phyloP scores from a whole-genome alignment of 2,797 vertebrate genomes.

The Loriculus beryllinus region DNA sequence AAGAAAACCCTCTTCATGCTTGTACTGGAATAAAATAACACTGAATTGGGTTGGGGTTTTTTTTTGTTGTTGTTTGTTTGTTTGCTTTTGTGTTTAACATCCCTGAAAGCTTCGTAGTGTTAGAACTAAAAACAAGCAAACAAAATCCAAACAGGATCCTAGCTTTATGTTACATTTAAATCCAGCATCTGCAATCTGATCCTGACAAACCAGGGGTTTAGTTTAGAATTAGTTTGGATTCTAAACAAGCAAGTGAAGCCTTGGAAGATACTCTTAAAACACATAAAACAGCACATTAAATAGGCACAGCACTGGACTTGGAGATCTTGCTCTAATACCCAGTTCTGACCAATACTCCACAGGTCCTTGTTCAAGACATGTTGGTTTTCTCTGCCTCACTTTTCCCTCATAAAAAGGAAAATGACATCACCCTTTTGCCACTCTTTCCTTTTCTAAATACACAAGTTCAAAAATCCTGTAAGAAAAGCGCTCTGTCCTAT shows the following conservation, averaged over 20 bases:
- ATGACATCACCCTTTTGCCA: neutral
- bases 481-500: neutral
- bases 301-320: neutral
- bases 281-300: neutral
- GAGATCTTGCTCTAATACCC: neutral
- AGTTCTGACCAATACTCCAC: neutral
- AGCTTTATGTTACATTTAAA: neutral
- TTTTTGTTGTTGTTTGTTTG: neutral
- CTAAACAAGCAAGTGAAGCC: constrained; percentile 13
- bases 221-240: neutral
- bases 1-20: neutral
- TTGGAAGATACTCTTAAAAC: neutral
- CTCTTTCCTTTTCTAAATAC: neutral
- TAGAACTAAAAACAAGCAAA: constrained; percentile 16
- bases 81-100: neutral
- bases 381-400: neutral
- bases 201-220: neutral
- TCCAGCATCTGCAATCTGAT: neutral
- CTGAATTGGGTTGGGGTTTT: too few relatives aligned
- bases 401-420: neutral
- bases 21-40: neutral
- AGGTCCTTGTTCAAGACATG: neutral
- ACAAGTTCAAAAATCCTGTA: neutral
- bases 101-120: neutral
- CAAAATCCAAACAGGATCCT: constrained; percentile 2